phyloP scores from a whole-genome alignment of 2,113 vertebrate genomes.

The Neodon shergylaensis region DNA sequence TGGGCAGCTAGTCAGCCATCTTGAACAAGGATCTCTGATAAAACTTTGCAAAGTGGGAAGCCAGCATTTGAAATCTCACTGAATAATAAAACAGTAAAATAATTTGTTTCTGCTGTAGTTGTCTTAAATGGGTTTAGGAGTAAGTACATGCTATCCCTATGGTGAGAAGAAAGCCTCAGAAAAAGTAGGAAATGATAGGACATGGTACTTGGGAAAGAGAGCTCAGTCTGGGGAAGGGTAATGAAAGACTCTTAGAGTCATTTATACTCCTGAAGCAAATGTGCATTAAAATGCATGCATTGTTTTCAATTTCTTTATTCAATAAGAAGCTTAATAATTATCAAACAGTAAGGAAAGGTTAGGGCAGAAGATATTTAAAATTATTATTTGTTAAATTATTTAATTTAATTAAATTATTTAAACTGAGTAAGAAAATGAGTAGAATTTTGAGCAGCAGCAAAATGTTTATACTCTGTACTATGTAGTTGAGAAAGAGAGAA shows the following conservation, averaged over 20 bases:
- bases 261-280: conserved; percentile 7
- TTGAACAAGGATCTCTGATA: not conserved
- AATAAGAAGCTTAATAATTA: conserved; percentile 40
- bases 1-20: not conserved
- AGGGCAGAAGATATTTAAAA: not conserved
- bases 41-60: conserved; percentile 32
- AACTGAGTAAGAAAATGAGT: not conserved
- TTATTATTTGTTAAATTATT: not conserved
- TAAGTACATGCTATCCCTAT: not conserved
- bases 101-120: not conserved
- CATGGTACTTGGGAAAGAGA: not conserved
- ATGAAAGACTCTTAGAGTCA: not conserved
- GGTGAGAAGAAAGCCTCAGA: not conserved
- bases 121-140: not conserved
- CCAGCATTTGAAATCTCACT: not conserved
- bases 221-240: not conserved
- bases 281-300: not conserved
- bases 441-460: conserved; percentile 6
- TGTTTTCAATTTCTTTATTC: not conserved
- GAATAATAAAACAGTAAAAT: not conserved
- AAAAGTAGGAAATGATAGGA: not conserved
- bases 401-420: not conserved
- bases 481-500: not conserved
- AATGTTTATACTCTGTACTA: not conserved
- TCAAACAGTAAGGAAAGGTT: conserved; percentile 37